phyloP scores from a whole-genome alignment of 1,140 invertebrate species.

The Nylanderia fulva region DNA sequence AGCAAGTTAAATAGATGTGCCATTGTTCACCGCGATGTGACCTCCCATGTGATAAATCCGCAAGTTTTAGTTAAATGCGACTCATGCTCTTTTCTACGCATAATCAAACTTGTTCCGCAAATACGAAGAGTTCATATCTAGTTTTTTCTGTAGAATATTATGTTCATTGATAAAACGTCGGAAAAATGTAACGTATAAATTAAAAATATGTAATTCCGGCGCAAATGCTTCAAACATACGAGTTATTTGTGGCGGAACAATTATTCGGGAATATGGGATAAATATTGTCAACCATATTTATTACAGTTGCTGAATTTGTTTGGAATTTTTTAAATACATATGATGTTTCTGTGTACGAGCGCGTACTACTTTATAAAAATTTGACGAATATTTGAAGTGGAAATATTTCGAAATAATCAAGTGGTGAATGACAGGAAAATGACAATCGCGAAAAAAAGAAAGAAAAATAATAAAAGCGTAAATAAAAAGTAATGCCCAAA shows the following conservation, averaged over 20 bases:
- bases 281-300: neutral
- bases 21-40: slow-evolving; percentile 42
- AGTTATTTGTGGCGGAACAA: neutral
- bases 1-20: slow-evolving; percentile 53
- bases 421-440: too few species aligned
- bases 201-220: too few species aligned
- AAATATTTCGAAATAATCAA: slow-evolving; percentile 18
- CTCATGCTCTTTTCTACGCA: neutral
- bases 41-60: slow-evolving; percentile 46
- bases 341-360: neutral
- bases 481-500: too few species aligned
- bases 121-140: neutral
- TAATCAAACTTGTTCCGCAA: slow-evolving; percentile 20
- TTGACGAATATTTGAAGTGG: neutral
- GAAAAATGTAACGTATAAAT: neutral
- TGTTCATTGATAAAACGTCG: neutral
- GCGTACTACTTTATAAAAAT: neutral
- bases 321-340: neutral
- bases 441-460: neutral
- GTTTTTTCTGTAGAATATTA: slow-evolving; percentile 21
- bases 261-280: neutral
- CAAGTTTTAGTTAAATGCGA: slow-evolving; percentile 34
- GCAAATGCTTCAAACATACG: too few species aligned
- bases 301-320: neutral
- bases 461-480: neutral